Conservation (phyloP, 37 sponge, comb jelly and placozoan species). For the Ianthella basta region DNA sequence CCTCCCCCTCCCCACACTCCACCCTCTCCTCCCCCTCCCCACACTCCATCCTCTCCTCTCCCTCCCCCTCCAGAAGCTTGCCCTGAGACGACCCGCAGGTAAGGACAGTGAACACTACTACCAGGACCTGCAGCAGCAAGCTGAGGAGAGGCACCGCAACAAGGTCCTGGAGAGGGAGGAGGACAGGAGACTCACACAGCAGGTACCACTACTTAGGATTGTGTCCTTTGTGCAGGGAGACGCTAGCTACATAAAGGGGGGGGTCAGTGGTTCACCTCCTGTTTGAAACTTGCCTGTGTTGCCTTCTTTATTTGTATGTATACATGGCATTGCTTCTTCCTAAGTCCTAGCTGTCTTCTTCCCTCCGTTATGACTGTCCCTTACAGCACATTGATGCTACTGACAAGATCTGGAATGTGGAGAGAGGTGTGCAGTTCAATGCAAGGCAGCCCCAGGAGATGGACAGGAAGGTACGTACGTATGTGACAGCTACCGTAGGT, state of each 20-base stretch:
- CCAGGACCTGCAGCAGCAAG: slow-evolving; percentile 55
- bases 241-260: no score
- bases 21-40: background rate
- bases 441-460: background rate
- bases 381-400: background rate
- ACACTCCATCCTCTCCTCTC: no score
- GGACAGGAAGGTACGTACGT: slow-evolving; percentile 1
- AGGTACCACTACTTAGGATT: background rate
- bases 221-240: no score
- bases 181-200: slow-evolving; percentile 1
- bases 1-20: no score
- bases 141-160: slow-evolving; percentile 42
- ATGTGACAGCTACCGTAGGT: background rate
- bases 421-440: no score
- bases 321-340: background rate
- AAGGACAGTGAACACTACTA: slow-evolving; percentile 20
- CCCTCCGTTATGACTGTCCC: no score
- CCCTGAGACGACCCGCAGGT: slow-evolving; percentile 1
- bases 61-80: slow-evolving; percentile 1
- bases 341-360: no score
- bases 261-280: background rate
- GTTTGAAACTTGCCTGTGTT: background rate
- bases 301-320: background rate
- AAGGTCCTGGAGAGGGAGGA: slow-evolving; percentile 26
- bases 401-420: background rate